phyloP scores from a whole-genome alignment of 2,888 invertebrate genomes.

The Polydrusus cervinus region DNA sequence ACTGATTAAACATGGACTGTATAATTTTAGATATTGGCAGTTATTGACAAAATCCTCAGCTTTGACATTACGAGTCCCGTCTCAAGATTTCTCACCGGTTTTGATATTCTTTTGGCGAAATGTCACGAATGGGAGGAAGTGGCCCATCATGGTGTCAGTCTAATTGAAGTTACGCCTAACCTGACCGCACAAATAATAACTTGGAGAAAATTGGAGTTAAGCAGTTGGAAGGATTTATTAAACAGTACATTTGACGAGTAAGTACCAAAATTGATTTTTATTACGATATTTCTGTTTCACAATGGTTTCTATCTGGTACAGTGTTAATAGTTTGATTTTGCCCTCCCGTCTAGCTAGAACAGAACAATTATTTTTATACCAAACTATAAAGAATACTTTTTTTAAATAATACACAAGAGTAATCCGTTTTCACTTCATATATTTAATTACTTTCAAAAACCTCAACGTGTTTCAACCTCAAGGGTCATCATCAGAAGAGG shows the following conservation, averaged over 20 bases:
- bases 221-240: constrained; percentile 90
- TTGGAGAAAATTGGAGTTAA: constrained; percentile 93
- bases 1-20: background rate
- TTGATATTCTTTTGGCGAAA: constrained; percentile 90
- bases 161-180: constrained; percentile 81
- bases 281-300: background rate
- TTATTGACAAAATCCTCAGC: constrained; percentile 78
- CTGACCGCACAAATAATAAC: constrained; percentile 88
- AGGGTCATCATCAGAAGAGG: too few relatives aligned
- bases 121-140: constrained; percentile 94
- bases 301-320: background rate
- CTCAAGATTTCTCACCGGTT: constrained; percentile 90
- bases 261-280: background rate
- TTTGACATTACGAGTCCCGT: constrained; percentile 89
- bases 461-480: too few relatives aligned
- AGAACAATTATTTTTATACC: too few relatives aligned
- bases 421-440: too few relatives aligned
- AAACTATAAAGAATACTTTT: too few relatives aligned
- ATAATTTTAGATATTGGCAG: constrained; percentile 75
- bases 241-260: constrained; percentile 79
- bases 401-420: too few relatives aligned
- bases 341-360: too few relatives aligned
- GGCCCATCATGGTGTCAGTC: constrained; percentile 89
- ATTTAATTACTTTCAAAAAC: too few relatives aligned
- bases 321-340: too few relatives aligned